Evolutionary conservation across 2,888 invertebrate species (phyloP), one percentile per base, ranked within the genome.

Genomic region (Stenichneumon culpator): DNA sequence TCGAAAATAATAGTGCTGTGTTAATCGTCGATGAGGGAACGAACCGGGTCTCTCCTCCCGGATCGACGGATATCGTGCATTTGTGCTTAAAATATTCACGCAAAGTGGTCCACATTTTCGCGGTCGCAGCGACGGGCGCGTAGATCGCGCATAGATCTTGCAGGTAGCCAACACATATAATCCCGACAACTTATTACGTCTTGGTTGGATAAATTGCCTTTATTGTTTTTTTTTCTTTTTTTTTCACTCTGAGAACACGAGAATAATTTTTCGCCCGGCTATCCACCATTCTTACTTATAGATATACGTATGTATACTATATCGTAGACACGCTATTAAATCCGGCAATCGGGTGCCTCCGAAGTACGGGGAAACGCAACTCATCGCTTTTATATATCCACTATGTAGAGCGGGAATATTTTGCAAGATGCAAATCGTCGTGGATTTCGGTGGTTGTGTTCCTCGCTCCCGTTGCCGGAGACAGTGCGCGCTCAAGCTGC

Each of bases 351-450:
- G 57, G 72, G 70, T 28, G 68, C 57, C 22, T 74, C 32, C 60
- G 79, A 60, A 60, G 74, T 52, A 67, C 73, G 74, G 65, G 47
- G 47, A 73, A 68, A 63, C 74, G 68, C 72, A 67, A 83, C 79
- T 81, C 83, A 84, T 79, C 74, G 70, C 67, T 72, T 78, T 70
- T 50, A 79, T 81, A 81, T 84, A 78, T 83, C 44, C 84, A n/a
- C 63, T n/a, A 85, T 70, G 83, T 85, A 77, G 77, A 80, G 78
- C 89, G 88, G 88, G 80, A 87, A 86, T 85, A 88, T 91, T 91
- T 91, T 91, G 91, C 89, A 91, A 92, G 90, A 91, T 91, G 90
- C 88, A 89, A 91, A 89, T 52, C 74, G 80, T 86, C 83, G 87
- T 87, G 84, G 72, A 79, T 83, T 83, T 88, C 69, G 86, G 87